Evolutionary conservation across 2,888 invertebrate genomes (phyloP).

Genomic region (Parnassius apollo): DNA sequence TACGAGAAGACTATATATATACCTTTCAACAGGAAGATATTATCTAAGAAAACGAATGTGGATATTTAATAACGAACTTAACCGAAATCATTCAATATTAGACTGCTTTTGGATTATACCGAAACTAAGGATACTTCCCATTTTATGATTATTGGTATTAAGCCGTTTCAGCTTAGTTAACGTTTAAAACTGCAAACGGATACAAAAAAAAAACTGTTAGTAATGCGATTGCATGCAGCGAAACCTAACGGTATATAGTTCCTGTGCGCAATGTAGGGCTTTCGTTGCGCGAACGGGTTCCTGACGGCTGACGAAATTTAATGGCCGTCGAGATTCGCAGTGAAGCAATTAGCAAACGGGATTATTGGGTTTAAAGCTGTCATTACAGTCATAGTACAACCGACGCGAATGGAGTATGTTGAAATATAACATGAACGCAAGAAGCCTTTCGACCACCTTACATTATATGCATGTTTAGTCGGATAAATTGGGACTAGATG

Average conservation of each 20-base stretch:
- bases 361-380: constrained; percentile 46
- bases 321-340: constrained; percentile 51
- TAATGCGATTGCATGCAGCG: constrained; percentile 3
- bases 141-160: no score
- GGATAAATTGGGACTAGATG: no score
- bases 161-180: no score
- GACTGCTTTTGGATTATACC: no score
- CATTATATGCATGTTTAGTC: no score
- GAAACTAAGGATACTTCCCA: no score
- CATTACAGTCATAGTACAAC: constrained; percentile 18
- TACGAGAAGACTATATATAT: no score
- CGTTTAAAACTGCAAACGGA: not conserved
- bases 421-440: not conserved
- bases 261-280: constrained; percentile 29
- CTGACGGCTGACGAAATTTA: constrained; percentile 48
- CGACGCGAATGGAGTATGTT: not conserved
- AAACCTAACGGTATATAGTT: constrained; percentile 29
- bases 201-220: constrained; percentile 18
- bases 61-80: no score
- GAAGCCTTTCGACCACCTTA: constrained; percentile 1
- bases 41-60: no score
- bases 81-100: no score
- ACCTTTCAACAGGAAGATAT: no score
- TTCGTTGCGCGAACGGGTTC: constrained; percentile 27
- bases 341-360: constrained; percentile 52